Percentiles rank a stretch among this genome's conserved stretches.
Evolutionary conservation across 2,797 vertebrate species (phyloP).

Genomic region (Pangasius krempfi): DNA sequence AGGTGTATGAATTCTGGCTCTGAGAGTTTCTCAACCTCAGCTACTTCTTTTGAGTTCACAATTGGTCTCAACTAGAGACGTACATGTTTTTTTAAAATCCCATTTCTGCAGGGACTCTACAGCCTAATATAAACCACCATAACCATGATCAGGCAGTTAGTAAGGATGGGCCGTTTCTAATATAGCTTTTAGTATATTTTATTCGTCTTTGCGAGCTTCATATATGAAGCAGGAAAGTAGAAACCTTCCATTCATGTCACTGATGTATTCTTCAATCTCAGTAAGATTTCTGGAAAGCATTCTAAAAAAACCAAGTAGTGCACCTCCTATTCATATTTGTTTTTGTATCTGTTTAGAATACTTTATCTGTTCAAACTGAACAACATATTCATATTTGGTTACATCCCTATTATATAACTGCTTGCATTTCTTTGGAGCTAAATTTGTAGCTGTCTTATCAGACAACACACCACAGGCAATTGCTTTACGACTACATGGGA

Average conservation of each 20-base stretch:
- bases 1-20: neutral
- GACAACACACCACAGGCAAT: neutral
- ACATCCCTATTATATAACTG: neutral
- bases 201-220: neutral
- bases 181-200: no score
- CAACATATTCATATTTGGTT: neutral
- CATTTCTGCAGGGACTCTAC: neutral
- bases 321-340: neutral
- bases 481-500: neutral
- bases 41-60: neutral
- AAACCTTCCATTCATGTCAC: neutral
- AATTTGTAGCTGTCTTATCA: neutral
- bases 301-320: neutral
- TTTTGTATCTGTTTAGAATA: neutral
- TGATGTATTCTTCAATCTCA: no score
- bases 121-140: neutral
- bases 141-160: neutral
- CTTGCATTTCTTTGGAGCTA: neutral
- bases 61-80: neutral
- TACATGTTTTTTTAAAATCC: neutral
- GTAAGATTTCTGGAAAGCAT: no score
- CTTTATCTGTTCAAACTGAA: neutral
- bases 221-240: no score
- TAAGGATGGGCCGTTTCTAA: neutral
- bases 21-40: neutral